A percentile compares a stretch with the other conserved stretches of the same genome.
Conservation (phyloP, 2,113 vertebrate genomes). For the Rafetus swinhoei region DNA sequence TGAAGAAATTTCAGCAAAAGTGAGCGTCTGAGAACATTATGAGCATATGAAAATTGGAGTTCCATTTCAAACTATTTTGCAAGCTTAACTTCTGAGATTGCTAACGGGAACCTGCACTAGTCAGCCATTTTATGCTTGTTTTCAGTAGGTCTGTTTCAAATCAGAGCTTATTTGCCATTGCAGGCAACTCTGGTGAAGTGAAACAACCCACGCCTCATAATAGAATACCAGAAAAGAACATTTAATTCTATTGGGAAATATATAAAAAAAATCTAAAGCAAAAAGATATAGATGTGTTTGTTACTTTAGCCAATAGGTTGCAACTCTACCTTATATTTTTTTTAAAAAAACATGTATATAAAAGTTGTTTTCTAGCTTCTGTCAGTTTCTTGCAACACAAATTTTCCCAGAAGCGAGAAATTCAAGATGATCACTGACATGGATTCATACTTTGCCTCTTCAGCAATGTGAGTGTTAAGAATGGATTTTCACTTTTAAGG, state of each 20-base stretch:
- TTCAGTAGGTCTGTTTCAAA: not conserved
- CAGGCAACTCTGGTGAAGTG: not conserved
- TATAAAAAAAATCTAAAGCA: not conserved
- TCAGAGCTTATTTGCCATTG: not conserved
- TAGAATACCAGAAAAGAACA: not conserved
- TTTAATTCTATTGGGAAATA: not conserved
- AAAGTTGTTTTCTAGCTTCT: not conserved
- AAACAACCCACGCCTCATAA: not conserved
- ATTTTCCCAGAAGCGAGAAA: not conserved
- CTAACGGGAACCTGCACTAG: not conserved
- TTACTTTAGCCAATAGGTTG: not conserved
- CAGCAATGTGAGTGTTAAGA: not conserved
- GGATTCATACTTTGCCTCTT: not conserved
- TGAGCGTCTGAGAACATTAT: not conserved
- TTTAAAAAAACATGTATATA: not conserved
- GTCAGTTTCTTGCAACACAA: not conserved
- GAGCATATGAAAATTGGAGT: not conserved
- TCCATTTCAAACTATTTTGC: not conserved
- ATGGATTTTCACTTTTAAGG: not conserved
- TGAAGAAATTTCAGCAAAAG: not conserved
- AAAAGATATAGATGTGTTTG: not conserved
- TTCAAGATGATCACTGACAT: not conserved
- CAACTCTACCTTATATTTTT: not conserved
- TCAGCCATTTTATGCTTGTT: not conserved
- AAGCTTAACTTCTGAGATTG: not conserved